Evolutionary conservation across 2,888 invertebrate genomes (phyloP), one percentile per base, ranked within the genome.

Genomic region (Hypena proboscidalis): DNA sequence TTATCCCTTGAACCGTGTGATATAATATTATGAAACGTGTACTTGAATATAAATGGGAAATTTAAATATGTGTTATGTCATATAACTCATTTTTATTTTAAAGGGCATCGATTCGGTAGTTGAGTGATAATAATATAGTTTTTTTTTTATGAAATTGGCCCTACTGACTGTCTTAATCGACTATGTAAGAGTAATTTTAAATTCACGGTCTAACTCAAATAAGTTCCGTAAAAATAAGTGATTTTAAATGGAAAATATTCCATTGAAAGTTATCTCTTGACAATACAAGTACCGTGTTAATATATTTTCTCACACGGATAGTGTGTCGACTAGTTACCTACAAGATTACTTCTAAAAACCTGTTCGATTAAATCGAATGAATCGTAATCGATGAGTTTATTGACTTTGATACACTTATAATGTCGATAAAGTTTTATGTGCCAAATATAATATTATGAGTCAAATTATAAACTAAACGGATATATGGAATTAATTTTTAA

Each of bases 351-450:
- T 54, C 50, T 54, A 35, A 19, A 50, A 66, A 61, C 58, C 56
- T 29, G 61, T 62, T 53, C 30, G 32, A 50, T 58, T 55, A 63
- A 64, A 59, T 61, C 52, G 50, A 56, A 56, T 46, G 39, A 51
- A 53, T 42, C 14, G 35, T 64, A 64, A 58, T 53, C 37, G 30
- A 60, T 64, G 64, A 50, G 64, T 64, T 64, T 64, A 64, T 64
- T 64, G 64, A 60, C 64, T 45, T 58, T 49, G 46, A 47, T 53
- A 63, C 47, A 54, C 50, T 58, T 60, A 44, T 58, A 43, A 20
- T n/a, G 48, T 32, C 41, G 25, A 55, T 63, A 60, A 63, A 38
- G 0, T 32, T 45, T 54, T 48, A 62, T 44, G 52, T 48, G 52
- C 50, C 15, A 52, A 61, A 61, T 47, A 50, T 49, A 54, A 57